Evolutionary conservation across 1,140 invertebrate species (phyloP).

Genomic region (Pogonognathellus flavescens): DNA sequence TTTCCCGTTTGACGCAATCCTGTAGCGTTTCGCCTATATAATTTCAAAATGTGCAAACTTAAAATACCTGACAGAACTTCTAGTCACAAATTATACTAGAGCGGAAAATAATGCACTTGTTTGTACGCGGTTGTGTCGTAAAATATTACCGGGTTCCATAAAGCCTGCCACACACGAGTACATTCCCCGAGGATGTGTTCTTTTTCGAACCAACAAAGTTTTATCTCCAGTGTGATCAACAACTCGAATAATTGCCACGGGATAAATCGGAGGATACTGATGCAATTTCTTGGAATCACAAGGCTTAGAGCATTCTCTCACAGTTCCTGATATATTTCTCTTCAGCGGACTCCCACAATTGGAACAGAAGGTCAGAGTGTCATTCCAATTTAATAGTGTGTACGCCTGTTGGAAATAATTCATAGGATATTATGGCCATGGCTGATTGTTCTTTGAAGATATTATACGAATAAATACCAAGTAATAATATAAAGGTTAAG

Average conservation of each 20-base stretch:
- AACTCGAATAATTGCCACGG: conserved; percentile 75
- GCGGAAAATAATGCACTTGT: too few species aligned
- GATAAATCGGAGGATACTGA: conserved; percentile 69
- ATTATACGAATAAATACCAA: too few species aligned
- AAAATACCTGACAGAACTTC: too few species aligned
- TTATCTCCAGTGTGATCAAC: conserved; percentile 70
- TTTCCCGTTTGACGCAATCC: conserved; percentile 74
- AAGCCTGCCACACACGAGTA: conserved; percentile 76
- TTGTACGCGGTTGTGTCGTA: too few species aligned
- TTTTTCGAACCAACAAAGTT: conserved; percentile 73
- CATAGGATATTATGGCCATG: too few species aligned
- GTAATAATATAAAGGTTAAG: too few species aligned
- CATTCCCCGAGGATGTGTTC: conserved; percentile 72
- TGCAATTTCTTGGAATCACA: conserved; percentile 67
- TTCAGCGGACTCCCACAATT: conserved; percentile 70
- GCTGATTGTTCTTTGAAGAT: too few species aligned
- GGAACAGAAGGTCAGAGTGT: conserved; percentile 71
- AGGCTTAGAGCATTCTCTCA: conserved; percentile 69
- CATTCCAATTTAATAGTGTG: conserved; percentile 71
- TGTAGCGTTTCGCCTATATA: conserved; percentile 76
- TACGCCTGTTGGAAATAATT: conserved; percentile 67
- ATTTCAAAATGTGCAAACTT: too few species aligned
- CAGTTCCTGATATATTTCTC: conserved; percentile 69
- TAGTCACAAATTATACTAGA: too few species aligned
- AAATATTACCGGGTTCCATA: conserved; percentile 72